Evolutionary conservation across 2,797 vertebrate species (phyloP), one percentile per base, ranked within the genome.

Genomic region (Neosalanx taihuensis): DNA sequence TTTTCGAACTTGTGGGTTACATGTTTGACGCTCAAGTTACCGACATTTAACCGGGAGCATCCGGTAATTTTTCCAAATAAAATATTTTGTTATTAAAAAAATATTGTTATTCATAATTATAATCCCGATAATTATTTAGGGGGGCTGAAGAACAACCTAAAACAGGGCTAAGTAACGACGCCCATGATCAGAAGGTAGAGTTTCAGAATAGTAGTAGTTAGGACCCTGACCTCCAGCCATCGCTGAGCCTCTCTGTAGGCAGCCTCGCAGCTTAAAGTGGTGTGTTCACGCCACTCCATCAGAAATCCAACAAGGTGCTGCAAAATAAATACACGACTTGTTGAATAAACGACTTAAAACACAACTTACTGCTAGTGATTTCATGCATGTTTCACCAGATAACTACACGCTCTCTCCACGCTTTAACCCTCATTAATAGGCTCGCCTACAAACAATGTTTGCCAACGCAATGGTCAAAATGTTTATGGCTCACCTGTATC

Each of bases 161-260:
- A n/a, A n/a, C n/a, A n/a, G n/a, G n/a, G n/a, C n/a, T n/a, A n/a
- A n/a, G n/a, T n/a, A n/a, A n/a, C n/a, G n/a, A n/a, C n/a, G n/a
- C n/a, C n/a, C n/a, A n/a, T n/a, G n/a, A 12, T 46, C 10, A 46
- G 10, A 59, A 26, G 9, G 57, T 26, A 26, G 23, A 26, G 23
- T 26, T 13, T 63, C 31, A 57, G 17, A 71, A 17, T 1, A 57
- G 18, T 53, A 37, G 59, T n/a, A 29, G 15, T 62, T 18, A 46
- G 10, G 57, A 20, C 0, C 18, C 29, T 35, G 5, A 97, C 96
- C 96, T 98, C 93, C 57, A 98, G 88, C 96, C 97, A 98, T 68
- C 96, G 90, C 65, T 83, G 95, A 18, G 95, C 95, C 83, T 97
- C 97, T 1, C 49, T 87, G 83, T 96, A 98, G 0, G 95, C 96